Evolutionary conservation across 2,888 invertebrate species (phyloP), one percentile per base, ranked within the genome.

Genomic region (Thera obeliscata): DNA sequence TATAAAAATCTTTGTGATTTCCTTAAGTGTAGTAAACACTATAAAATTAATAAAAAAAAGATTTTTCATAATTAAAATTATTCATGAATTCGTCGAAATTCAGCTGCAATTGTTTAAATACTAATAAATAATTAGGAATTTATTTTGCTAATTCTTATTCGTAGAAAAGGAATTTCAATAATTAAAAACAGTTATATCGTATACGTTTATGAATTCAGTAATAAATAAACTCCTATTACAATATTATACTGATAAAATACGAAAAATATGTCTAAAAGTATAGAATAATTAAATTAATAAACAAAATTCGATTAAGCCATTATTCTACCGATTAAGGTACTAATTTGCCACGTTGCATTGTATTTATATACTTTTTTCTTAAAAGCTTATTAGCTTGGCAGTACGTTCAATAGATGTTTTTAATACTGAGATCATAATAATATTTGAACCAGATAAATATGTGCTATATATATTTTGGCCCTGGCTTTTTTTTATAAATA

Each of bases 121-220:
- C 22, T 22, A 1, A 22, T 22, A 22, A 22, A 22, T 22, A 22
- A 22, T 22, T 22, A 22, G 22, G 22, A 22, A 22, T 22, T 22
- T 3, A 49, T n/a, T 0, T n/a, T n/a, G 48, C n/a, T n/a, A 41
- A 6, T 41, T 50, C 12, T 12, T 50, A 50, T 2, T 22, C 50
- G 6, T 22, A 50, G 52, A 61, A 38, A 36, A 43, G 64, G 66
- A 52, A 48, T 48, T 49, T 55, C 4, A 66, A 58, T 50, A 60
- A 69, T 57, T 43, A 69, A 50, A 69, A 65, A 56, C 43, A 9
- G 7, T 52, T 68, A 7, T 12, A 61, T 75, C 75, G 75, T 75
- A 75, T 75, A 75, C 61, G 64, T 75, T 75, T 75, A 75, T 75
- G 67, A 63, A 66, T 72, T 71, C 59, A 64, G 66, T 33, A 68